Base-by-base conservation (phyloP, 2,113 vertebrate species). In the Corapipo altera region DNA sequence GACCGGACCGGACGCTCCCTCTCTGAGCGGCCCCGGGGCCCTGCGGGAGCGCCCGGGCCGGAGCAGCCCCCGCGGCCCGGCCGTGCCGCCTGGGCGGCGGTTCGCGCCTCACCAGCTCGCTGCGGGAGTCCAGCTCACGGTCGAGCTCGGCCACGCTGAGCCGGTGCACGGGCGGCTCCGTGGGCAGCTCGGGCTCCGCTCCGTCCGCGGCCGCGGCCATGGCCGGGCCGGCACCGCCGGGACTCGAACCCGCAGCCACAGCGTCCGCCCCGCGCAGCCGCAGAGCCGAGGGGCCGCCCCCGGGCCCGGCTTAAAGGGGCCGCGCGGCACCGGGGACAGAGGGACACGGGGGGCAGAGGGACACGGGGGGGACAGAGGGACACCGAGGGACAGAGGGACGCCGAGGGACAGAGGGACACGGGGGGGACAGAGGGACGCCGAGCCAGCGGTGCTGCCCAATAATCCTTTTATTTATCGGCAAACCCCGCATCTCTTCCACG, bases 41-140 rank as follows among this genome's bases (percentile, higher is more conserved):
- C 88, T 21, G 52, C 19, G 18, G 66, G 26, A 41, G 22, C 10
- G 66, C 57, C 24, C 23, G 12, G 33, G 18, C 32, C 21, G 46
- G 33, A 59, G 3, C 79, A 16, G 28, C 8, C 27, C 13, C 14
- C 16, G 32, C 55, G n/a, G 70, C 67, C 62, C 39, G 15, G 69
- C 66, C 28, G 23, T 9, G 35, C 19, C 77, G 35, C 79, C 65
- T 23, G 27, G 9, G 15, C 44, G 1, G 41, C 32, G 51, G 14
- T 18, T 72, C 22, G 16, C n/a, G 15, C 89, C 93, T 80, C 93
- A 97, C 97, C 97, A 95, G 54, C 49, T 97, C 97, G 49, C 96
- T 72, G 51, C 90, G 95, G 32, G 35, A 78, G 27, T 97, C 97
- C 92, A 96, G 74, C 70, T 97, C 97, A 13, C 96, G 91, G 27